phyloP scores from a whole-genome alignment of 2,797 vertebrate species.

The Nannoperca australis region DNA sequence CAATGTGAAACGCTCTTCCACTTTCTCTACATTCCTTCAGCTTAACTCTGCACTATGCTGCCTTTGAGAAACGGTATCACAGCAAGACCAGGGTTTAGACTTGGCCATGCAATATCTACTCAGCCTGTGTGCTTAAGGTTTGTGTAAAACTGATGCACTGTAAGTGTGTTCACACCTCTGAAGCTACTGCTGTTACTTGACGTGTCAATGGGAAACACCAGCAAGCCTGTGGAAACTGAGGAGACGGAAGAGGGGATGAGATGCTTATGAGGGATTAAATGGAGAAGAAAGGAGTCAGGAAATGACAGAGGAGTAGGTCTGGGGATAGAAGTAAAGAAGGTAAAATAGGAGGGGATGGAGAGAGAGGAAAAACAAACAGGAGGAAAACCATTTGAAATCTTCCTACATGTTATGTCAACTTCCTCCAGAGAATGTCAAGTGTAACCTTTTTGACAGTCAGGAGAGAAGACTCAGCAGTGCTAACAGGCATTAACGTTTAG shows the following conservation, averaged over 20 bases:
- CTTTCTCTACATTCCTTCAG: not conserved
- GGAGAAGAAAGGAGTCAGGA: not conserved
- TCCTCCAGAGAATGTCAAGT: slow-evolving; percentile 35
- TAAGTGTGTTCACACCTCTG: slow-evolving; percentile 28
- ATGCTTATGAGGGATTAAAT: not conserved
- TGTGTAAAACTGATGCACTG: slow-evolving; percentile 24
- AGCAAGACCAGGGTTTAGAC: slow-evolving; percentile 3
- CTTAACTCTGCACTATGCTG: not conserved
- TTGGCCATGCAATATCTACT: not conserved
- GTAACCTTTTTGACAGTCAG: slow-evolving; percentile 26
- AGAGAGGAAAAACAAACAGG: not conserved
- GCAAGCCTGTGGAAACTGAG: not conserved
- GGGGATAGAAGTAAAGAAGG: not conserved
- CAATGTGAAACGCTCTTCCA: not conserved
- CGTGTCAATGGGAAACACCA: slow-evolving; percentile 4
- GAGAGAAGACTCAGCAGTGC: slow-evolving; percentile 43
- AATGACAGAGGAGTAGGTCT: not conserved
- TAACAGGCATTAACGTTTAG: slow-evolving; percentile 29
- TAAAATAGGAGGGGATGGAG: not conserved
- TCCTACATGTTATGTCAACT: slow-evolving; percentile 27
- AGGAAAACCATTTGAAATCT: slow-evolving; percentile 18
- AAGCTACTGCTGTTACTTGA: slow-evolving; percentile 18
- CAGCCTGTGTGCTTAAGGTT: no score
- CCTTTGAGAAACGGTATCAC: not conserved
- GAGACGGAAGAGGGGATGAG: not conserved